Percentiles rank a stretch among this genome's conserved stretches.
Conservation (phyloP, 2,113 vertebrate genomes). For the Psammodynastes pulverulentus region DNA sequence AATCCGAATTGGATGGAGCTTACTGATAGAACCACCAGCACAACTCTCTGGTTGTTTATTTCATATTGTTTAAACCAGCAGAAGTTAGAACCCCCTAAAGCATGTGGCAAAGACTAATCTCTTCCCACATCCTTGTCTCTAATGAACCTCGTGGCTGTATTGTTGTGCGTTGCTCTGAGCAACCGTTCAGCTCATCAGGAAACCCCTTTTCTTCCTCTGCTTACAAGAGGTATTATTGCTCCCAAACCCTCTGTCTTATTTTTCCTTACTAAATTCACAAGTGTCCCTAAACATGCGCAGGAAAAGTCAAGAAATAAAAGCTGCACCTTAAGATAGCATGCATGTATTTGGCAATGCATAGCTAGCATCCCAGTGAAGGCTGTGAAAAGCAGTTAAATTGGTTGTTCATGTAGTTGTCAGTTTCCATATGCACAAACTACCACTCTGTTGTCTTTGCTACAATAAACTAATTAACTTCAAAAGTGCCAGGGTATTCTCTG, state of each 20-base stretch:
- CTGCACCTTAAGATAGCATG: neutral
- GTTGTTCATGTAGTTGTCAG: neutral
- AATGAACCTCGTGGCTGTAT: neutral
- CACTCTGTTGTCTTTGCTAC: neutral
- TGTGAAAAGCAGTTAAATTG: neutral
- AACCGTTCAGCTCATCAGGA: neutral
- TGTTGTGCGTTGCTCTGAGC: neutral
- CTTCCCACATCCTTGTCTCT: neutral
- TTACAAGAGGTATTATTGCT: neutral
- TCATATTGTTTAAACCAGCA: neutral
- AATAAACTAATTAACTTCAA: conserved; percentile 9
- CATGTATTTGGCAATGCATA: neutral
- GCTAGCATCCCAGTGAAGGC: neutral
- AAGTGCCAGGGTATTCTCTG: conserved; percentile 4
- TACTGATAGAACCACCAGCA: neutral
- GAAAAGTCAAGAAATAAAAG: neutral
- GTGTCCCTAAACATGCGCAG: neutral
- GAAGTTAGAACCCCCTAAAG: neutral
- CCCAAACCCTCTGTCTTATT: neutral
- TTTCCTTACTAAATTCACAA: neutral
- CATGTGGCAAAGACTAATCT: neutral
- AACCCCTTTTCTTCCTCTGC: neutral
- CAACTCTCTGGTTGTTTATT: neutral
- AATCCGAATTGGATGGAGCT: neutral
- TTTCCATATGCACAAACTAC: neutral